These are phyloP conservation scores for Aradus depressus DNA, from an alignment of 2,888 invertebrate genomes.

Conservation along the genomic window DNA sequence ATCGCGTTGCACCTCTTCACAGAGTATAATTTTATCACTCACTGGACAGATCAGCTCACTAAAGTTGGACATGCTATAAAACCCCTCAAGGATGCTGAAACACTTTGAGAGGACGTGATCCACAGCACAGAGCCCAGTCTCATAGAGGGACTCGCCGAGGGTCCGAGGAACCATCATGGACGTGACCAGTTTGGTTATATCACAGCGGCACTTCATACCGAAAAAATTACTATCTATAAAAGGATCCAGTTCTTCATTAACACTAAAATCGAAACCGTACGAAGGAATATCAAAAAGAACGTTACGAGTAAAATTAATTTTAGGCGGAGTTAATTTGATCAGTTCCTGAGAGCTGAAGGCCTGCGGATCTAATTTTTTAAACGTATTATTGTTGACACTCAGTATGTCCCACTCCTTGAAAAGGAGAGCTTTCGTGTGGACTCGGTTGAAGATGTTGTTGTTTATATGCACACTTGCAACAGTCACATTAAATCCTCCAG, in stretches of 20 bases:
- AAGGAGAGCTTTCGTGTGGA: slow-evolving; percentile 48
- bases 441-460: slow-evolving; percentile 49
- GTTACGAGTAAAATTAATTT: slow-evolving; percentile 27
- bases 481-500: slow-evolving; percentile 52
- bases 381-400: slow-evolving; percentile 51
- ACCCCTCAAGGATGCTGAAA: slow-evolving; percentile 52
- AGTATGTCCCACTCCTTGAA: slow-evolving; percentile 56
- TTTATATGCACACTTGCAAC: slow-evolving; percentile 49
- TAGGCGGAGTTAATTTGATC: slow-evolving; percentile 34
- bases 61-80: slow-evolving; percentile 51
- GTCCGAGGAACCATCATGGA: slow-evolving; percentile 13
- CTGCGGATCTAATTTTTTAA: slow-evolving; percentile 45
- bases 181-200: slow-evolving; percentile 34
- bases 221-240: slow-evolving; percentile 50
- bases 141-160: slow-evolving; percentile 32
- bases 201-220: slow-evolving; percentile 51
- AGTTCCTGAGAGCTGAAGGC: slow-evolving; percentile 38
- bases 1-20: slow-evolving; percentile 47
- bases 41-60: slow-evolving; percentile 46
- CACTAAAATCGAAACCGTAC: slow-evolving; percentile 44
- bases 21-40: slow-evolving; percentile 30
- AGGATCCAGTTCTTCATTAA: slow-evolving; percentile 39
- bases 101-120: slow-evolving; percentile 48
- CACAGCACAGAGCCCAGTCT: slow-evolving; percentile 53
- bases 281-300: slow-evolving; percentile 21